Evolutionary conservation across 2,797 vertebrate species (phyloP), one percentile per base, ranked within the genome.

Genomic region (Cyclura pinguis): DNA sequence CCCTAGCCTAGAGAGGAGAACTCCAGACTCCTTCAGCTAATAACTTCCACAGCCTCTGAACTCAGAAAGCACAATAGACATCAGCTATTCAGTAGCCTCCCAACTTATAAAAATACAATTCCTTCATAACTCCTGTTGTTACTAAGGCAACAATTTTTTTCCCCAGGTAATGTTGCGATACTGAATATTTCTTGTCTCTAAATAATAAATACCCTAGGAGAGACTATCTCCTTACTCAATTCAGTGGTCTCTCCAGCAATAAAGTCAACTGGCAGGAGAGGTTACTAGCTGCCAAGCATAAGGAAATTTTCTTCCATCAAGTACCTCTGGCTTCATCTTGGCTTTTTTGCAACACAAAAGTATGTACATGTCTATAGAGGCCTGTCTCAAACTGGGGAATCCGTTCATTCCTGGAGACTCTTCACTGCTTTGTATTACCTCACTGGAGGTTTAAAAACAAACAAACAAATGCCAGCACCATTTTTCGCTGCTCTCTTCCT

Each of bases 161-260:
- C 47, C 52, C 77, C 24, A 85, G 72, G 76, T 86, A 77, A 35
- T 77, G 78, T 89, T 89, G 42, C 64, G 64, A 89, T 84, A 82
- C 59, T 78, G 84, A 83, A 83, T 86, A 86, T 86, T 91, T 86
- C 80, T 77, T 55, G 38, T 76, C 72, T 86, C 57, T 89, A 83
- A 86, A 83, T 86, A 92, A 92, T 77, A 91, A 92, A 84, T 83
- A 89, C 32, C 29, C 72, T 59, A 32, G 16, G n/a, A 72, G 50
- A 55, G 80, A 78, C 14, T 24, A 67, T 7, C 35, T 88, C 62
- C n/a, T 35, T 81, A 83, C 22, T 82, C 77, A 83, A 22, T 86
- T 86, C 50, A 82, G 22, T 86, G 29, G 77, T 73, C 67, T 86
- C n/a, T 85, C 72, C 18, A n/a, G 57, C 55, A 88, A 82, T n/a